A percentile compares a stretch with the other conserved stretches of the same genome.
Evolutionary conservation across 2,797 vertebrate species (phyloP).

Genomic region (Rhincodon typus): DNA sequence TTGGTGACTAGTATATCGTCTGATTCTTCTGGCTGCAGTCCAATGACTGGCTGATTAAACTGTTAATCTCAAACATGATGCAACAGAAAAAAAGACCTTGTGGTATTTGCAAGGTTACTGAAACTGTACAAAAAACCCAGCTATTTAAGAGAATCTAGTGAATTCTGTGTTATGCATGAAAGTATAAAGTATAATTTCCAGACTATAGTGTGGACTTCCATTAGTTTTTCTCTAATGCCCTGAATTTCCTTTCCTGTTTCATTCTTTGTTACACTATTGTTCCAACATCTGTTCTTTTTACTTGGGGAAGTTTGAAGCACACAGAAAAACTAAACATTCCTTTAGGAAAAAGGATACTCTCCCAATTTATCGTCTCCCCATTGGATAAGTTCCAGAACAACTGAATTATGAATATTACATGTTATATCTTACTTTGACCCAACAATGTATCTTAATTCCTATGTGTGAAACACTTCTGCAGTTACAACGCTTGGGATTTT

Average conservation of each 20-base stretch:
- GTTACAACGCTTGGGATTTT: not conserved
- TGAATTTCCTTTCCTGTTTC: not conserved
- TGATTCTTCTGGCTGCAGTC: slow-evolving; percentile 3
- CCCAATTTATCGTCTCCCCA: too few relatives aligned
- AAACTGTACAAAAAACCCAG: not conserved
- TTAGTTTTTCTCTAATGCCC: not conserved
- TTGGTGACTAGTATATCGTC: not conserved
- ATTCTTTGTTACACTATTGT: not conserved
- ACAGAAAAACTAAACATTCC: not conserved
- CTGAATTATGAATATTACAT: too few relatives aligned
- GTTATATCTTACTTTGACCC: too few relatives aligned
- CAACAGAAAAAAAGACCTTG: too few relatives aligned
- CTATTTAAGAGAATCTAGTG: not conserved
- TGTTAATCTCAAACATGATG: not conserved
- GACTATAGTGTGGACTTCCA: not conserved
- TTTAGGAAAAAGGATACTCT: too few relatives aligned
- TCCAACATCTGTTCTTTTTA: not conserved
- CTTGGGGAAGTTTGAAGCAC: not conserved
- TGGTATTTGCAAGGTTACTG: slow-evolving; percentile 12
- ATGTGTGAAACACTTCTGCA: too few relatives aligned
- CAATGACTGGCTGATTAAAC: not conserved
- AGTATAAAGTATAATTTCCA: not conserved
- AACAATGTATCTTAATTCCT: too few relatives aligned
- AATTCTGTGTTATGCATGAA: not conserved
- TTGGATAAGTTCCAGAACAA: too few relatives aligned